Conservation (phyloP, 2,797 vertebrate species). For the Diglossa cyanea region DNA sequence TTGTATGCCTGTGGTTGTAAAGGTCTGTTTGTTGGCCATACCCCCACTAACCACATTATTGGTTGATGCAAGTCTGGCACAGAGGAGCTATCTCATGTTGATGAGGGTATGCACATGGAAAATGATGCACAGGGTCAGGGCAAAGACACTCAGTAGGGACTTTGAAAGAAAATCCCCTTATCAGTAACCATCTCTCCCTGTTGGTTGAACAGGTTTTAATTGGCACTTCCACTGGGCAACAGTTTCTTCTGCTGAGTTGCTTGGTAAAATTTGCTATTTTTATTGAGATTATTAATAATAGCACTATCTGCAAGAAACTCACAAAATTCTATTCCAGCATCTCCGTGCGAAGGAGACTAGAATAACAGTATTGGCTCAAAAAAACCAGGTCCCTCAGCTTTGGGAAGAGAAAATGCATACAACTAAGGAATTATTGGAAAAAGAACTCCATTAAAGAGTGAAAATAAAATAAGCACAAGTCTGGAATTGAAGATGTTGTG, state of each 20-base stretch:
- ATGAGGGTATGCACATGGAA: background rate
- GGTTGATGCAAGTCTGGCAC: background rate
- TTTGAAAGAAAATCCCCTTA: background rate
- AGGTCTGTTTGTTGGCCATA: background rate
- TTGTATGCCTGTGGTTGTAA: background rate
- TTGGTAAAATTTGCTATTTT: background rate
- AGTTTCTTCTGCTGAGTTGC: background rate
- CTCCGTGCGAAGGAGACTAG: background rate
- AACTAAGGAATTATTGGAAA: background rate
- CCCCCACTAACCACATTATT: background rate
- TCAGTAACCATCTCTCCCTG: background rate
- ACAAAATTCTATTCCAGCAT: background rate
- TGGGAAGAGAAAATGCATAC: background rate
- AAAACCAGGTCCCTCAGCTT: accelerated
- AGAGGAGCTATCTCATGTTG: background rate
- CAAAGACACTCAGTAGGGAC: background rate
- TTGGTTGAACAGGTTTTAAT: background rate
- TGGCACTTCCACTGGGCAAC: background rate
- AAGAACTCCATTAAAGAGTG: background rate
- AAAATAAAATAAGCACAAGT: background rate
- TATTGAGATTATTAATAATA: background rate
- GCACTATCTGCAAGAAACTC: background rate
- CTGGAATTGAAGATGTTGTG: background rate
- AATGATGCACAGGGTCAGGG: accelerated
- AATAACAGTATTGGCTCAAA: background rate